Base-by-base conservation (phyloP, 1,140 invertebrate species). In the Drosophila bipectinata region DNA sequence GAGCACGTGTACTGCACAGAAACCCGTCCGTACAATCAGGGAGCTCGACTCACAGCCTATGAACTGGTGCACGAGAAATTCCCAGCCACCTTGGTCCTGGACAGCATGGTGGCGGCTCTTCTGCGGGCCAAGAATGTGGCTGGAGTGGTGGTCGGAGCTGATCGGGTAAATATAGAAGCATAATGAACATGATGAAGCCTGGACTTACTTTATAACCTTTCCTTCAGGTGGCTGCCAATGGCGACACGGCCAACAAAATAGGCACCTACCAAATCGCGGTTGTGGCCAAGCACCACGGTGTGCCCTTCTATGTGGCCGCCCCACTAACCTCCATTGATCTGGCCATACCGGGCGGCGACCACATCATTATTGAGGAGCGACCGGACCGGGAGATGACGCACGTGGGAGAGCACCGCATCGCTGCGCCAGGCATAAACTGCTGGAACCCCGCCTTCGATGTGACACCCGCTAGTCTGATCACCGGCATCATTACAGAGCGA, bases 391-490 rank as follows among this genome's bases (percentile, higher is more conserved):
- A 99, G 93, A 96, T 99, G 94, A 98, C 97, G 0, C 94, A 96
- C 84, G 94, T 99, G 26, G 96, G 96, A 34, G 96, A 96, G 79
- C 93, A 95, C 61, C 93, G 94, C 83, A 96, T 99, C 77, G 97
- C 98, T 39, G 97, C 98, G 21, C 93, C 95, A 88, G 97, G 97
- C 49, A 98, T 99, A 62, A 93, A 94, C 49, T 98, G 97, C 90
- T 99, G 98, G 98, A 99, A 99, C 94, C 99, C 99, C 45, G 97
- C 98, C 0, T 99, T 99, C 93, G 99, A 99, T 93, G 96, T 99
- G 2, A 99, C 99, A n/a, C 98, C 98, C 15, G 97, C 97, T 4
- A 92, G 94, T 21, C 93, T 99, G 1, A 99, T 99, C 55, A 97
- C 97, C 18, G 97, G 97, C 8, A 98, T 99, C 67, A 96, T 99